Conservation (phyloP, 2,888 invertebrate genomes). For the Adelognathus sp. region DNA sequence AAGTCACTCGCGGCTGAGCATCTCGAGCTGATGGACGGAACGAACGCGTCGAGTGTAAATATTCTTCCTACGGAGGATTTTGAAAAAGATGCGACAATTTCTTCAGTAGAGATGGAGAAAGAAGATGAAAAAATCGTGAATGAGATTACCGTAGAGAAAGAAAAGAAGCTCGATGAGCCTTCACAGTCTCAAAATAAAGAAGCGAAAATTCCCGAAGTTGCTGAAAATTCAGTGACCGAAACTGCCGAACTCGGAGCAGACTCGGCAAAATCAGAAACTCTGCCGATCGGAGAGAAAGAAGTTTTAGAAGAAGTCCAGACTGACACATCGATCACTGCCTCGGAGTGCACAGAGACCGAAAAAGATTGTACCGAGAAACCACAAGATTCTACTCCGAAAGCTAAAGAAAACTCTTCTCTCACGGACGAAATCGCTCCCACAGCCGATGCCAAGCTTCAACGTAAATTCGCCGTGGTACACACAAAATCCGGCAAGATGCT, state of each 20-base stretch:
- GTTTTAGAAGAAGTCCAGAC: slow-evolving; percentile 36
- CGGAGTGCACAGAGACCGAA: slow-evolving; percentile 40
- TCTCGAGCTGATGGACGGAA: slow-evolving; percentile 36
- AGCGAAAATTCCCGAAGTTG: background rate
- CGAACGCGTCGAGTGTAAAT: background rate
- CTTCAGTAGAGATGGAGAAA: background rate
- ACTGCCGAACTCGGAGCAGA: slow-evolving; percentile 46
- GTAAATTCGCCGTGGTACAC: slow-evolving; percentile 77
- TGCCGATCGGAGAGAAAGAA: background rate
- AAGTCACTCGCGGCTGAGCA: slow-evolving; percentile 63
- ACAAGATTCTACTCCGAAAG: slow-evolving; percentile 41
- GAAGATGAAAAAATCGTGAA: slow-evolving; percentile 9
- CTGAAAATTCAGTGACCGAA: slow-evolving; percentile 46
- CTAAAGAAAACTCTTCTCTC: slow-evolving; percentile 46
- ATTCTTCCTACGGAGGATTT: background rate
- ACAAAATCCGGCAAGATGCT: slow-evolving; percentile 78
- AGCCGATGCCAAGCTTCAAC: slow-evolving; percentile 39
- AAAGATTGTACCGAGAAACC: slow-evolving; percentile 36
- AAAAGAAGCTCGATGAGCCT: background rate
- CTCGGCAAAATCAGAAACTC: too few relatives aligned
- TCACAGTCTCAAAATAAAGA: background rate
- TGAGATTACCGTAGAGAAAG: background rate
- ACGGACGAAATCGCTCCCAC: slow-evolving; percentile 41
- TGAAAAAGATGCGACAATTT: background rate
- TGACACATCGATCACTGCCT: slow-evolving; percentile 54